A percentile compares a stretch with the other conserved stretches of the same genome.
Evolutionary conservation across 92 coral and sea anemone genomes (phyloP).

Genomic region (Epizoanthus ramosus): DNA sequence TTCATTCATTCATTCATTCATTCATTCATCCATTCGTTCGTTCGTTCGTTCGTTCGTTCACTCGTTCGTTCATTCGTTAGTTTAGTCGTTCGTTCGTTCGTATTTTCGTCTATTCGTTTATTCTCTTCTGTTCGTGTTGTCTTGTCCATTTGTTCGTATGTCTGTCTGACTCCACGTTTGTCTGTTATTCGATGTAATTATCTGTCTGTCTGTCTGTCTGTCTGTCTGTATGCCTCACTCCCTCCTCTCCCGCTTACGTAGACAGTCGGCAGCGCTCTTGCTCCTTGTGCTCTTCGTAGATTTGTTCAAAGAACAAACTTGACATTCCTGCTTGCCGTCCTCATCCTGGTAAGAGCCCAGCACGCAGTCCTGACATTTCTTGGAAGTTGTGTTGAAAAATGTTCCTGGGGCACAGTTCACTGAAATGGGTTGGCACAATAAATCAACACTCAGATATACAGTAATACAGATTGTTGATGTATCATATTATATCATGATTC

Average conservation of each 20-base stretch:
- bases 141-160: not conserved
- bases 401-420: constrained; percentile 88
- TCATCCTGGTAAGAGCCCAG: constrained; percentile 79
- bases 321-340: constrained; percentile 85
- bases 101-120: not conserved
- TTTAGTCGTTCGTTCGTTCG: not conserved
- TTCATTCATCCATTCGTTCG: constrained; percentile 1
- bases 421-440: constrained; percentile 19
- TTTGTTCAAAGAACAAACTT: constrained; percentile 66
- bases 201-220: not conserved
- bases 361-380: constrained; percentile 68
- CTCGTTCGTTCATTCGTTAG: not conserved
- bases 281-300: constrained; percentile 65
- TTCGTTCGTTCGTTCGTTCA: not conserved
- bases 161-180: not conserved
- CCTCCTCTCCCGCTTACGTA: constrained; percentile 56
- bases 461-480: too few species aligned
- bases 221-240: not conserved
- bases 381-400: constrained; percentile 60
- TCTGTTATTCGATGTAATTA: too few species aligned
- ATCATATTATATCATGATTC: too few species aligned
- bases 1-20: not conserved
- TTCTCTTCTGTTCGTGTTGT: not conserved
- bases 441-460: not conserved
- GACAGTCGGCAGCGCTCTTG: constrained; percentile 62